Percentiles rank a stretch among this genome's conserved stretches.
phyloP scores from a whole-genome alignment of 1,140 invertebrate genomes.

The Xylocopa sonorina region DNA sequence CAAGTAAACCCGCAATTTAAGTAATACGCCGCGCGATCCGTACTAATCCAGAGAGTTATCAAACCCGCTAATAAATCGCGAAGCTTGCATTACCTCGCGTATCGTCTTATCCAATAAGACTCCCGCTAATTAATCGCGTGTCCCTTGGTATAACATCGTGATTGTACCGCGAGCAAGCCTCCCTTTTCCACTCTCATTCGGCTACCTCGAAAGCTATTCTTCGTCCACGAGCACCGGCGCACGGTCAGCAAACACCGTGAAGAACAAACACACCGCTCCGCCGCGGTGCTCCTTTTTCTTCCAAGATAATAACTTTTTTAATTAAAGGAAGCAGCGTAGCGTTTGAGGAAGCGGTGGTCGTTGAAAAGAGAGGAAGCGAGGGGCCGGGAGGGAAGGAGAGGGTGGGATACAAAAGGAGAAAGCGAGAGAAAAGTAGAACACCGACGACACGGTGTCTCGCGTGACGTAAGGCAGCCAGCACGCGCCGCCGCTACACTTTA shows the following conservation, averaged over 20 bases:
- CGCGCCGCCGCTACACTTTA: slow-evolving; percentile 24
- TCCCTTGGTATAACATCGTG: background rate
- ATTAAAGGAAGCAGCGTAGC: slow-evolving; percentile 53
- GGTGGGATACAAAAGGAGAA: too few relatives aligned
- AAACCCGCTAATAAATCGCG: background rate
- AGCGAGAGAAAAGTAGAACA: background rate
- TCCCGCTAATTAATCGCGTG: slow-evolving; percentile 7
- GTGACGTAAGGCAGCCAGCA: slow-evolving; percentile 33
- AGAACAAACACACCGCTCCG: slow-evolving; percentile 31
- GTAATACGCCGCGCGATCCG: background rate
- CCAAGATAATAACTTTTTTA: slow-evolving; percentile 61
- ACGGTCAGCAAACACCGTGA: slow-evolving; percentile 39
- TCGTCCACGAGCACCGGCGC: background rate
- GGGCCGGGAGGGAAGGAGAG: too few relatives aligned
- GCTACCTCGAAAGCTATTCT: background rate
- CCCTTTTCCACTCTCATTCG: background rate
- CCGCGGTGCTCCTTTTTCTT: slow-evolving; percentile 16
- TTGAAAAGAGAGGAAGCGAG: too few relatives aligned
- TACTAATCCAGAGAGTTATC: background rate
- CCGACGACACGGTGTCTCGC: background rate
- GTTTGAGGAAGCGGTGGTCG: background rate
- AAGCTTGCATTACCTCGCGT: too few relatives aligned
- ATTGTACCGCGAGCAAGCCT: too few relatives aligned
- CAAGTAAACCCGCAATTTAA: slow-evolving; percentile 34
- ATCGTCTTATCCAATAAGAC: background rate